A percentile compares a stretch with the other conserved stretches of the same genome.
Conservation (phyloP, 2,888 invertebrate species). For the Pelosia muscerda region DNA sequence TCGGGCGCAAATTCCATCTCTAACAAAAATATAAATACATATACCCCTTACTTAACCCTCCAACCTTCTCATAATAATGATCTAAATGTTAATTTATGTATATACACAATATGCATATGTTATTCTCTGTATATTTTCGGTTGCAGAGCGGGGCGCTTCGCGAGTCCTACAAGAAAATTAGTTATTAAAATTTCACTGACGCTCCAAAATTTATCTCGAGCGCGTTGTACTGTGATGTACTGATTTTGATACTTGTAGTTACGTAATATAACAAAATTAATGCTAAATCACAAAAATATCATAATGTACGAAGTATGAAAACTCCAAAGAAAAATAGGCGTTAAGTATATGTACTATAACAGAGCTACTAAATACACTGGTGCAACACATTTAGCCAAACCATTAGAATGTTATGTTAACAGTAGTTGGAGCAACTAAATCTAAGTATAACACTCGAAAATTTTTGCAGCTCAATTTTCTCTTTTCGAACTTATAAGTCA, state of each 20-base stretch:
- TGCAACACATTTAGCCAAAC: no score
- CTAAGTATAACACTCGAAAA: no score
- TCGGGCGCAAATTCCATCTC: not conserved
- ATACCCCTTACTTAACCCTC: slow-evolving; percentile 20
- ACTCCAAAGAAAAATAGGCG: no score
- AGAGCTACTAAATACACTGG: no score
- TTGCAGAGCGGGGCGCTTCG: slow-evolving; percentile 45
- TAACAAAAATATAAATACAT: slow-evolving; percentile 9
- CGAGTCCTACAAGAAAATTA: slow-evolving; percentile 85
- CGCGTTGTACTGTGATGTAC: slow-evolving; percentile 56
- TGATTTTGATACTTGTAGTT: slow-evolving; percentile 57
- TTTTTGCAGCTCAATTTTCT: no score
- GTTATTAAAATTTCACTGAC: slow-evolving; percentile 87
- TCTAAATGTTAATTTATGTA: slow-evolving; percentile 31
- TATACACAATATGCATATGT: slow-evolving; percentile 32
- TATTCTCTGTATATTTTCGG: slow-evolving; percentile 47
- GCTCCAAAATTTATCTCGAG: slow-evolving; percentile 85
- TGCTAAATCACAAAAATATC: no score
- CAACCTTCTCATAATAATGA: slow-evolving; percentile 29
- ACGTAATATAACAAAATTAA: slow-evolving; percentile 47
- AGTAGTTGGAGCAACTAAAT: no score
- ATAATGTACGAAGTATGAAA: no score
- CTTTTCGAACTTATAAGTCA: no score
- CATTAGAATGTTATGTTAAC: no score
- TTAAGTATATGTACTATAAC: no score